phyloP scores from a whole-genome alignment of 1,140 invertebrate species.

The Ooceraea biroi region DNA sequence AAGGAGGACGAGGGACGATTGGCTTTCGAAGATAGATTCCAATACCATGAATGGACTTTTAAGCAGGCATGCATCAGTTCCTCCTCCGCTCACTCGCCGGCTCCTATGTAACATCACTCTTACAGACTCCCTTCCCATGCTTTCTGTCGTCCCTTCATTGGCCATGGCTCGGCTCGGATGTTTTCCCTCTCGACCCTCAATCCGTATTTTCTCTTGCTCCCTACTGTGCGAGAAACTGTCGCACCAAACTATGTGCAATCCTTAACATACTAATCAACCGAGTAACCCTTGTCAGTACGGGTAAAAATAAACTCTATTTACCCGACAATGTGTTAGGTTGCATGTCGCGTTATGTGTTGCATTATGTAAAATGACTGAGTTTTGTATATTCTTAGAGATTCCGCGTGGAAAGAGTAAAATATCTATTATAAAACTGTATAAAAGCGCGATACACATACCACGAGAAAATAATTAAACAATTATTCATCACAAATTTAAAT shows the following conservation, averaged over 20 bases:
- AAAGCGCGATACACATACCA: background rate
- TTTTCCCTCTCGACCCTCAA: constrained; percentile 58
- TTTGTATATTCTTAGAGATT: constrained; percentile 4
- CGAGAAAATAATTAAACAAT: background rate
- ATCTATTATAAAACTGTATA: background rate
- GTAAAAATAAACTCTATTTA: constrained; percentile 40
- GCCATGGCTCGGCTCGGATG: constrained; percentile 21
- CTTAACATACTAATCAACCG: constrained; percentile 53
- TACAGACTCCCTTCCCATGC: constrained; percentile 6
- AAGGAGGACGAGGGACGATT: constrained; percentile 73
- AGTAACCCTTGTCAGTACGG: background rate
- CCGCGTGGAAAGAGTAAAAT: too few species aligned
- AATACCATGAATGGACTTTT: constrained; percentile 75
- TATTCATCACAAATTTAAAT: too few species aligned
- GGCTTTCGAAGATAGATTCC: constrained; percentile 71
- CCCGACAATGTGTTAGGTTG: background rate
- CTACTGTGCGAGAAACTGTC: background rate
- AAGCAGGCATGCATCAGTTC: constrained; percentile 72
- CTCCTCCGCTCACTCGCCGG: constrained; percentile 19
- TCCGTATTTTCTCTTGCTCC: constrained; percentile 35
- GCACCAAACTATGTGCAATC: constrained; percentile 57
- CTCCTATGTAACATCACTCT: constrained; percentile 58
- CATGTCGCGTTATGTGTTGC: background rate
- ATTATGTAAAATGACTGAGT: background rate
- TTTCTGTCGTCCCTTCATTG: constrained; percentile 35